These are phyloP conservation scores for Ophthalmolycus amberensis DNA, from an alignment of 2,113 vertebrate genomes.

Conservation along the genomic window DNA sequence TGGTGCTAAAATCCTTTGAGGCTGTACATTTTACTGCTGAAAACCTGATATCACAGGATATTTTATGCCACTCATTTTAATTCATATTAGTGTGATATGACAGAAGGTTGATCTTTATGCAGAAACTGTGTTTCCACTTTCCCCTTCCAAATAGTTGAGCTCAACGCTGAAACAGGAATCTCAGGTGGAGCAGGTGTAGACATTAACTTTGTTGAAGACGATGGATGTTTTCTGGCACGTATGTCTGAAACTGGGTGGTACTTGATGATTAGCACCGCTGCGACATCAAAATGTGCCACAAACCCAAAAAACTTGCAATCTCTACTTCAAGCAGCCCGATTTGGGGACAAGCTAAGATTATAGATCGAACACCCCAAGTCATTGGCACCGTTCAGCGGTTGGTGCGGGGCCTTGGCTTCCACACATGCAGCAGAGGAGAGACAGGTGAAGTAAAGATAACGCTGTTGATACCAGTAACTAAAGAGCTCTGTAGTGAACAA, in stretches of 20 bases:
- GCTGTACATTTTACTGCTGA: background rate
- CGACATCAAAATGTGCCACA: no score
- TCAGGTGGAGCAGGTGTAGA: background rate
- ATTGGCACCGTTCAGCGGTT: no score
- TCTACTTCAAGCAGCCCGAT: no score
- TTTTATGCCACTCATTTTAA: background rate
- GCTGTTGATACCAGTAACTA: no score
- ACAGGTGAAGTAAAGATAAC: no score
- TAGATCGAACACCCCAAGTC: no score
- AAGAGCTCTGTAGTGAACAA: no score
- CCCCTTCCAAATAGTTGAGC: background rate
- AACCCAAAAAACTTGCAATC: no score
- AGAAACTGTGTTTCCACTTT: constrained; percentile 11
- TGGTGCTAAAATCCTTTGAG: background rate
- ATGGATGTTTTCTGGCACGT: constrained; percentile 30
- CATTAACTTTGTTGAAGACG: constrained; percentile 33
- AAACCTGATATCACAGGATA: background rate
- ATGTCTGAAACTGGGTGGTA: background rate
- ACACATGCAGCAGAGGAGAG: no score
- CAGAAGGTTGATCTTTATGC: background rate
- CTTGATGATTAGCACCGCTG: no score
- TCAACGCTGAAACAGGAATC: constrained; percentile 12
- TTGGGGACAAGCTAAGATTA: no score
- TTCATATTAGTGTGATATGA: background rate
- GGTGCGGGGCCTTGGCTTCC: no score